Base-by-base conservation (phyloP, 2,797 vertebrate species). In the Enteromius unitaeniatus region DNA sequence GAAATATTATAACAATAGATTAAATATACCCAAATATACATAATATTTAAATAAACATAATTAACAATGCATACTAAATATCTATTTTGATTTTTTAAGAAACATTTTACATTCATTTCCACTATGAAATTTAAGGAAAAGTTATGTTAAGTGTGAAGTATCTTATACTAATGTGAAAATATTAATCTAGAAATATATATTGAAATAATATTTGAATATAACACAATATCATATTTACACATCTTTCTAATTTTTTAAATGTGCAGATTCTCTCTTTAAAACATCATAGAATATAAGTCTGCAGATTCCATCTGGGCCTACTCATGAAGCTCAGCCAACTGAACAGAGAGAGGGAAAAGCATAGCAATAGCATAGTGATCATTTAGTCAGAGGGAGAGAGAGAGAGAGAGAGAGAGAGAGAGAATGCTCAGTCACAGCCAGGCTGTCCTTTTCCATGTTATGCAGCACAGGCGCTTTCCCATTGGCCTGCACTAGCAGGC, bases 401-500 rank as follows among this genome's bases (percentile, higher is more conserved):
- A 51, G 49, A 51, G 49, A 51, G 62, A 28, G 62, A 31, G 28
- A 28, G 23, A 72, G 17, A 67, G 58, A 65, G 62, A 72, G n/a
- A 58, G 7, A 80, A 62, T n/a, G 68, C 42, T 42, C 34, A 45
- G 62, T 34, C 34, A 9, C 11, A 80, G 70, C 34, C 42, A 49
- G 40, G 68, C 49, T 62, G 47, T 83, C 26, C 51, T 53, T 67
- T 19, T 60, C 7, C 9, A 62, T 79, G 82, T 37, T 55, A 85
- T 47, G 62, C 86, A 62, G 75, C 74, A 60, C 15, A 77, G 21
- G 15, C 17, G 1, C 26, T 14, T 17, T 78, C 82, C 86, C 83
- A 93, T 93, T 93, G 93, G 93, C 83, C 86, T 84, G 70, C 81
- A 34, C 15, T 14, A 87, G 89, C 93, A 95, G 93, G 94, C 91